Evolutionary conservation across 2,797 vertebrate species (phyloP).

Genomic region (Eulemur mongoz): DNA sequence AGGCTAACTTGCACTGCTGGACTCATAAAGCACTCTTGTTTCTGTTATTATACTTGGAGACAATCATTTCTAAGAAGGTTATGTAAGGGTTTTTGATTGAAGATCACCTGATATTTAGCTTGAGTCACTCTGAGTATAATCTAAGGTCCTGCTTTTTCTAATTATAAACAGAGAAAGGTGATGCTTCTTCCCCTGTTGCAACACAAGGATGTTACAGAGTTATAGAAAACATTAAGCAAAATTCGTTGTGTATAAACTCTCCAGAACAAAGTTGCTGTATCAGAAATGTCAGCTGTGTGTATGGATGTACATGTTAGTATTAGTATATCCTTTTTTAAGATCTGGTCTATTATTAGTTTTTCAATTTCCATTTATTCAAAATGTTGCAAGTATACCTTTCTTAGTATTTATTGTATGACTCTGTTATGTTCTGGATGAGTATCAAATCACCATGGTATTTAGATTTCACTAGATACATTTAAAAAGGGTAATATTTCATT

Average conservation of each 20-base stretch:
- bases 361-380: conserved; percentile 8
- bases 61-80: background rate
- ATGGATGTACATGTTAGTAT: background rate
- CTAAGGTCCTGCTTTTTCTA: background rate
- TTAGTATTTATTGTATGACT: background rate
- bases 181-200: background rate
- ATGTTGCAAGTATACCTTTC: background rate
- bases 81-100: background rate
- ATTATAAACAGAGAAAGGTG: background rate
- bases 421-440: background rate
- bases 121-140: background rate
- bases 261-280: background rate
- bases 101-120: background rate
- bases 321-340: background rate
- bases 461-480: conserved; percentile 17
- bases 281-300: background rate
- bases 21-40: background rate
- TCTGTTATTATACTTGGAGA: background rate
- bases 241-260: background rate
- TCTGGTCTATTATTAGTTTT: background rate
- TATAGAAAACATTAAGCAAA: background rate
- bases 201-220: background rate
- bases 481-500: background rate
- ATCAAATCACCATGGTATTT: background rate
- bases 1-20: background rate